phyloP scores from a whole-genome alignment of 2,113 vertebrate species.

The Phodopus roborovskii region DNA sequence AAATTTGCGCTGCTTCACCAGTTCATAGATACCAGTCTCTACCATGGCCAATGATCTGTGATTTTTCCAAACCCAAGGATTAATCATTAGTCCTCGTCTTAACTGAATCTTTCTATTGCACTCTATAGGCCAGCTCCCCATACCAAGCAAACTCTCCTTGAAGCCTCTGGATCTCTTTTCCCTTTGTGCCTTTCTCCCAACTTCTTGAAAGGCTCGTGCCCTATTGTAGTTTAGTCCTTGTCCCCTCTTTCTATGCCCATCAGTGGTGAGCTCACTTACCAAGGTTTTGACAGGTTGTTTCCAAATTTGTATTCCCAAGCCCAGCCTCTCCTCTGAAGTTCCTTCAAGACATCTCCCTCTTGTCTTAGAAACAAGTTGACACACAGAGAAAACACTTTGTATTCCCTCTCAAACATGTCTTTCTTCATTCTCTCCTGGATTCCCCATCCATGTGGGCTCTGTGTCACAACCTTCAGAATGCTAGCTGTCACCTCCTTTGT shows the following conservation, averaged over 20 bases:
- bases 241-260: neutral
- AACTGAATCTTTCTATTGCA: neutral
- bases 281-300: neutral
- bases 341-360: neutral
- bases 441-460: neutral
- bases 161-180: neutral
- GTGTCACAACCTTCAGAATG: neutral
- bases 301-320: neutral
- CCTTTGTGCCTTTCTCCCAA: neutral
- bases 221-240: neutral
- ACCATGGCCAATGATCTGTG: neutral
- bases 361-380: neutral
- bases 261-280: neutral
- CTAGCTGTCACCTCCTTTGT: neutral
- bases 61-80: neutral
- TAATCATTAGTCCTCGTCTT: neutral
- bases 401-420: neutral
- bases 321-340: neutral
- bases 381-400: neutral
- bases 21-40: neutral
- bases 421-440: neutral
- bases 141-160: neutral
- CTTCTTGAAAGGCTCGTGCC: neutral
- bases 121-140: neutral
- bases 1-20: neutral